Conservation (phyloP, 2,113 vertebrate species). For the Xiphophorus couchianus region DNA sequence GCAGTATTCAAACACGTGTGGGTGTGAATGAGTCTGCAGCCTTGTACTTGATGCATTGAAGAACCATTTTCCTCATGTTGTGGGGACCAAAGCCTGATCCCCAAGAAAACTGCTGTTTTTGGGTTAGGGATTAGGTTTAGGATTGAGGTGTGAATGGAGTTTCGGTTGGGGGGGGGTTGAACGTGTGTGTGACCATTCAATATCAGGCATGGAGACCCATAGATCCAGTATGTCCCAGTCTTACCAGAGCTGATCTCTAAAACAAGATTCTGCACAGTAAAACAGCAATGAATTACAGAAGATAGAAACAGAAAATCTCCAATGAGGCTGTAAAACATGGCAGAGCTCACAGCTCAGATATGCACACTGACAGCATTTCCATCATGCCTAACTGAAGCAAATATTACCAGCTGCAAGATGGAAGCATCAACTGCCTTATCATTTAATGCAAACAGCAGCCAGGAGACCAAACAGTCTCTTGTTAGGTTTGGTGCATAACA, state of each 20-base stretch:
- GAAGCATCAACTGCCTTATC: slow-evolving; percentile 24
- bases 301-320: background rate
- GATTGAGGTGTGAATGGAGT: too few species aligned
- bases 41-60: too few species aligned
- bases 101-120: too few species aligned
- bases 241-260: background rate
- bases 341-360: slow-evolving; percentile 4
- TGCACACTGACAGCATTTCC: background rate
- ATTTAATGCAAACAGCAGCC: slow-evolving; percentile 39
- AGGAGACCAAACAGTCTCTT: slow-evolving; percentile 9
- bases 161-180: too few species aligned
- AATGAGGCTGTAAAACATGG: background rate
- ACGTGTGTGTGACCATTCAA: too few species aligned
- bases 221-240: background rate
- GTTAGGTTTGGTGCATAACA: background rate
- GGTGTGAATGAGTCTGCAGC: too few species aligned
- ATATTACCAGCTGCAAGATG: slow-evolving; percentile 27
- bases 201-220: too few species aligned
- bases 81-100: too few species aligned
- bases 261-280: background rate
- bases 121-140: too few species aligned
- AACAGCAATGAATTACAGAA: background rate
- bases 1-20: too few species aligned
- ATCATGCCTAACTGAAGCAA: slow-evolving; percentile 33
- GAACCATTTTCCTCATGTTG: too few species aligned